Evolutionary conservation across 2,113 vertebrate genomes (phyloP), one percentile per base, ranked within the genome.

Genomic region (Tursiops truncatus): DNA sequence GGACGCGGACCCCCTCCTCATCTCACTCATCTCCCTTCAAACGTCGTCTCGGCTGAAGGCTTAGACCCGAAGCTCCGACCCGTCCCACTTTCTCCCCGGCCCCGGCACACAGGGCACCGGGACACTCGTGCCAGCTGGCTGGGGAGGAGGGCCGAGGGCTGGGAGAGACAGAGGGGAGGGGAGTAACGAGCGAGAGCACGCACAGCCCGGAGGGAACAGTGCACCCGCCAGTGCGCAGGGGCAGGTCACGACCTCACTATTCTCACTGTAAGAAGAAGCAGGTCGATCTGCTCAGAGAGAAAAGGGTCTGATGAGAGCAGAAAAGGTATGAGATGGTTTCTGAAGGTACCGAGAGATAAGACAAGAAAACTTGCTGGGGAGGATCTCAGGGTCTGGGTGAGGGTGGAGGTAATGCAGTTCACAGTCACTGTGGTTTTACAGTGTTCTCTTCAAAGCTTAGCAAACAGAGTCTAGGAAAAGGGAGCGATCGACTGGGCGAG

Each of bases 401-500:
- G 26, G 6, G 8, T 31, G 33, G 92, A 44, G 8, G 17, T 50
- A 28, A 58, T 38, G 14, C 58, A 25, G 50, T 6, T 31, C 31
- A 12, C 12, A 31, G 58, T 58, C 36, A 77, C 8, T 15, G 58
- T 65, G 33, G n/a, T 4, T 77, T 44, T 21, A 25, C n/a, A 56
- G 53, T 0, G 2, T n/a, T 74, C 44, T 26, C 74, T 60, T 70
- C 26, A 18, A 63, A 89, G 38, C 33, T 89, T 47, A 87, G 25
- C 26, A 70, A 47, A 88, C 15, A 2, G 6, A 94, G 38, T 80
- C 63, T 8, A 73, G 44, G 25, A 63, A 83, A 44, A 65, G 47
- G 79, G 31, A 41, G 28, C 1, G 0, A 53, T 18, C 1, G 0
- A 62, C 44, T 0, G 3, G 2, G 36, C 3, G 3, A 28, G 31